Percentiles rank a stretch among this genome's conserved stretches.
Evolutionary conservation across 1,140 invertebrate genomes (phyloP).

Genomic region (Caenorhabditis briggsae): DNA sequence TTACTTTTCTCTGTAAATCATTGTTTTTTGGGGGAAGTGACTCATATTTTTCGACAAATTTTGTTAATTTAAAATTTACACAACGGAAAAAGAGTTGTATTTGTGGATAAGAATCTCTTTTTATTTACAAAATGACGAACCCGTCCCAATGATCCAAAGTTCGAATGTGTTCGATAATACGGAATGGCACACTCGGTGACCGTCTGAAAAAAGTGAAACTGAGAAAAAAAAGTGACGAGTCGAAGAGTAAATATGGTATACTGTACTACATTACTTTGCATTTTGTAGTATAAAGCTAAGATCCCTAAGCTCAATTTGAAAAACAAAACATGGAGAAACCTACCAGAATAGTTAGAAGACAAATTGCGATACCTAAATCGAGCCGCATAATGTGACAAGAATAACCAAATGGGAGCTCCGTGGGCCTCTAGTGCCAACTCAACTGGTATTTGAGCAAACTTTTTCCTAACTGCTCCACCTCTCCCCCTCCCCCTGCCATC

Average conservation of each 20-base stretch:
- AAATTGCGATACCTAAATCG: slow-evolving; percentile 30
- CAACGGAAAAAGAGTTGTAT: background rate
- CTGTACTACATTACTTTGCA: too few species aligned
- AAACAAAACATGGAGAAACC: background rate
- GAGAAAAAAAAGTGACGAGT: background rate
- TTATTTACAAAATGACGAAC: slow-evolving; percentile 55
- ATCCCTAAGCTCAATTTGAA: too few species aligned
- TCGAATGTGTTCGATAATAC: slow-evolving; percentile 40
- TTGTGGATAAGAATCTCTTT: slow-evolving; percentile 7
- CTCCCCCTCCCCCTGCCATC: background rate
- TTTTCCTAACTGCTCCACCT: slow-evolving; percentile 53
- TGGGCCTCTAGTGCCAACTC: slow-evolving; percentile 12
- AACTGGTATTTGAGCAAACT: slow-evolving; percentile 56
- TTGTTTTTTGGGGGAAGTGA: slow-evolving; percentile 15
- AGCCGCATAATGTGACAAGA: slow-evolving; percentile 42
- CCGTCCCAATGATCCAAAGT: slow-evolving; percentile 36
- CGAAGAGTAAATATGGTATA: too few species aligned
- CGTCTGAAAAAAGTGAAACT: background rate
- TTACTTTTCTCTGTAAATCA: slow-evolving; percentile 31
- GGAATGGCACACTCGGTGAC: slow-evolving; percentile 37
- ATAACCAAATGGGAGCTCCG: slow-evolving; percentile 20
- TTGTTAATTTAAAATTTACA: slow-evolving; percentile 45
- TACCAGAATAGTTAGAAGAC: background rate
- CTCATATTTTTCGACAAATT: slow-evolving; percentile 5
- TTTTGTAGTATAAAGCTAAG: too few species aligned